Evolutionary conservation across 2,113 vertebrate species (phyloP).

Genomic region (Ameiurus melas): DNA sequence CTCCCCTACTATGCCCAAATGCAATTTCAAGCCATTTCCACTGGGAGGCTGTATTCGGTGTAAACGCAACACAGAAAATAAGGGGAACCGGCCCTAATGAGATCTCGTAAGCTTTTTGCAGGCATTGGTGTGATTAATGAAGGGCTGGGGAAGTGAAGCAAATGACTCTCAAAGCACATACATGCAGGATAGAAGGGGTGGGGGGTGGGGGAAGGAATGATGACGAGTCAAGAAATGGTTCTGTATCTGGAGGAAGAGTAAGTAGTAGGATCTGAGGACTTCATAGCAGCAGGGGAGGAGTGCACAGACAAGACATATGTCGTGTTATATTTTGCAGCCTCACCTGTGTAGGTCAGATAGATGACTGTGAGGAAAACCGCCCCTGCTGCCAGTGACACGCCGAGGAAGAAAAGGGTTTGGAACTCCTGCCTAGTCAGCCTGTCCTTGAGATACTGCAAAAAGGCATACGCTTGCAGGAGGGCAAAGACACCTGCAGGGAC

Average conservation of each 20-base stretch:
- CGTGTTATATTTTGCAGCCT: constrained; percentile 44
- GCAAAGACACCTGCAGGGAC: constrained; percentile 80
- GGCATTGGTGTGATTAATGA: constrained; percentile 50
- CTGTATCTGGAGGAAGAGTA: constrained; percentile 4
- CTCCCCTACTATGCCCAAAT: constrained; percentile 22
- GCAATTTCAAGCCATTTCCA: constrained; percentile 44
- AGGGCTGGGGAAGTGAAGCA: constrained; percentile 28
- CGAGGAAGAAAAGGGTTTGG: constrained; percentile 87
- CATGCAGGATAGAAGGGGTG: not conserved
- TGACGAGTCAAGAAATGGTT: not conserved
- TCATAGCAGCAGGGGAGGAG: not conserved
- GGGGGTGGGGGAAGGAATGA: too few species aligned
- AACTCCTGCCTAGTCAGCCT: constrained; percentile 87
- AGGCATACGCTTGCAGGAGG: constrained; percentile 85
- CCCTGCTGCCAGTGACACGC: constrained; percentile 83
- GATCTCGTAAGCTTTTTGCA: constrained; percentile 43
- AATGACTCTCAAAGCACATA: constrained; percentile 23
- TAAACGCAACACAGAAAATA: constrained; percentile 35
- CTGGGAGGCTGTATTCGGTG: constrained; percentile 27
- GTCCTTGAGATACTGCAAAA: constrained; percentile 87
- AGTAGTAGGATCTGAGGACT: not conserved
- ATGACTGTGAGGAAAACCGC: constrained; percentile 86
- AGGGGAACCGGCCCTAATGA: constrained; percentile 48
- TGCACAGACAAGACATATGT: not conserved
- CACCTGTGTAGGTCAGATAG: constrained; percentile 89